Conservation (phyloP, 2,797 vertebrate genomes). For the Sebastes trivittatus region DNA sequence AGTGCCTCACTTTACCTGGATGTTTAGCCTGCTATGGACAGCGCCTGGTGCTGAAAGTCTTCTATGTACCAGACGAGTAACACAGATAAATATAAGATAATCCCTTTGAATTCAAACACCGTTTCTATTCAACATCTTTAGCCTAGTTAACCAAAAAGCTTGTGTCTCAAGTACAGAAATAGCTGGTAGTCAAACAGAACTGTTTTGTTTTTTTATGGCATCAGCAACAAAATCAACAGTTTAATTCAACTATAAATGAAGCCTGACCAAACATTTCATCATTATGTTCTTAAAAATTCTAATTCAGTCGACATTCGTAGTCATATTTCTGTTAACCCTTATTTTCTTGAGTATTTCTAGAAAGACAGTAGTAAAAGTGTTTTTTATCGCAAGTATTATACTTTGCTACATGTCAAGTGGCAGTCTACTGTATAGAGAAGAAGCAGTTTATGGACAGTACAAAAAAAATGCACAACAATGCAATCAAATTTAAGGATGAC, state of each 20-base stretch:
- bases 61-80: not conserved
- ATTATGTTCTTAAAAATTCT: too few relatives aligned
- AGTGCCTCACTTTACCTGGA: not conserved
- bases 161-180: not conserved
- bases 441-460: not conserved
- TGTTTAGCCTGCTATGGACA: not conserved
- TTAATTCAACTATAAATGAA: not conserved
- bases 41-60: not conserved
- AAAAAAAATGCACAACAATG: not conserved
- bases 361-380: not conserved
- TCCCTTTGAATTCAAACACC: not conserved
- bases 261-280: too few relatives aligned
- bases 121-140: not conserved
- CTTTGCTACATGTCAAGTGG: not conserved
- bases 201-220: too few relatives aligned
- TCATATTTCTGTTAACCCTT: not conserved
- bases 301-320: too few relatives aligned
- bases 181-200: not conserved
- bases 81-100: not conserved
- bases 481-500: not conserved
- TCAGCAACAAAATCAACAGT: too few relatives aligned
- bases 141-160: not conserved
- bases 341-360: not conserved
- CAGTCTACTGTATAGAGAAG: not conserved
- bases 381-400: not conserved